Conservation (phyloP, 2,797 vertebrate species). For the Steatocranus sp. region DNA sequence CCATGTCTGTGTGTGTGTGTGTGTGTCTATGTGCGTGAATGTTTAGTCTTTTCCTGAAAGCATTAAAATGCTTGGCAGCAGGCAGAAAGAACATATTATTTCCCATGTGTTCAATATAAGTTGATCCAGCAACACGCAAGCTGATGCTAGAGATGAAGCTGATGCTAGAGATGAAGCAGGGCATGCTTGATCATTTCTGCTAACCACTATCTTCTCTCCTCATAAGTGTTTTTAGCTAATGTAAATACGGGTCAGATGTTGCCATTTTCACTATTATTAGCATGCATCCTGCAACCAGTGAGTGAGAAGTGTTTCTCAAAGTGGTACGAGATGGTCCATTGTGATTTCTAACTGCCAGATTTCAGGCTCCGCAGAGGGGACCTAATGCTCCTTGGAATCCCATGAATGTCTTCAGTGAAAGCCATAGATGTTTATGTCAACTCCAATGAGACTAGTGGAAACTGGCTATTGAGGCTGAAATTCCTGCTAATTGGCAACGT, state of each 20-base stretch:
- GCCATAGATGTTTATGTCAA: slow-evolving; percentile 56
- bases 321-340: slow-evolving; percentile 27
- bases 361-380: slow-evolving; percentile 38
- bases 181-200: neutral
- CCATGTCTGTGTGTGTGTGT: neutral
- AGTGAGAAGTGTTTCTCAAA: slow-evolving; percentile 16
- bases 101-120: neutral
- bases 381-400: slow-evolving; percentile 72
- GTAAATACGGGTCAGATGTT: neutral
- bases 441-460: slow-evolving; percentile 66
- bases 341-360: slow-evolving; percentile 22
- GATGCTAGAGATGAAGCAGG: neutral
- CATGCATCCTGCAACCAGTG: neutral
- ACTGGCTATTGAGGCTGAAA: slow-evolving; percentile 58
- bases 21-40: neutral
- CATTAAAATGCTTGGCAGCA: slow-evolving; percentile 45
- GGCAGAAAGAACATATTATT: neutral
- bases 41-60: slow-evolving; percentile 18
- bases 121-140: neutral
- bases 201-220: neutral
- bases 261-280: neutral
- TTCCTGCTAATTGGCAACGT: slow-evolving; percentile 76
- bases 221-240: neutral
- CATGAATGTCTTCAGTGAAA: slow-evolving; percentile 68
- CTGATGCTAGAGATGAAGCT: neutral